phyloP scores from a whole-genome alignment of 23 tunicate genomes.

The Halocynthia roretzi region DNA sequence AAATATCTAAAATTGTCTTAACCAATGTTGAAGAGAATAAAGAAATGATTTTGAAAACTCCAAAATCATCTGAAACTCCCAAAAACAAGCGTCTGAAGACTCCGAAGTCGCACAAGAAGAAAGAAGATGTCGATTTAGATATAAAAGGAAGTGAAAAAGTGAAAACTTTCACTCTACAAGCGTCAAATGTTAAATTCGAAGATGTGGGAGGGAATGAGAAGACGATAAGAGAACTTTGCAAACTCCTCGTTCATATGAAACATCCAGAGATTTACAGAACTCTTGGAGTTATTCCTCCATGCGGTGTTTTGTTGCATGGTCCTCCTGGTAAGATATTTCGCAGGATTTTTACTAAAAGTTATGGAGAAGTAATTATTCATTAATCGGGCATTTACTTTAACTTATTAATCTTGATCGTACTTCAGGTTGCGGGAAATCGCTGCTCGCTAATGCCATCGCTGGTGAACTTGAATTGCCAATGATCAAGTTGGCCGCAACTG shows the following conservation, averaged over 20 bases:
- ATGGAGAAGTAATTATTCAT: background rate
- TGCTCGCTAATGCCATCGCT: conserved; percentile 70
- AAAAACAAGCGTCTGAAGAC: no score
- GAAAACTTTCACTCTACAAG: conserved; percentile 20
- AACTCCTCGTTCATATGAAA: conserved; percentile 54
- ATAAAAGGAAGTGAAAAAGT: conserved; percentile 1
- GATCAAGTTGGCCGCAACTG: conserved; percentile 63
- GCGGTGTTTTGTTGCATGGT: conserved; percentile 83
- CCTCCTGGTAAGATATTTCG: conserved; percentile 23
- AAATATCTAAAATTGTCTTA: no score
- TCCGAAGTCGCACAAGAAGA: background rate
- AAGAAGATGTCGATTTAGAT: conserved; percentile 3
- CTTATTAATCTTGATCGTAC: background rate
- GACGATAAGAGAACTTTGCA: conserved; percentile 42
- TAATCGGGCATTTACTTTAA: background rate
- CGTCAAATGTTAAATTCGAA: conserved; percentile 37
- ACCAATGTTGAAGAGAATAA: no score
- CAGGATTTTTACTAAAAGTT: no score
- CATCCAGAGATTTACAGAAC: conserved; percentile 62
- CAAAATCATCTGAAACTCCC: no score
- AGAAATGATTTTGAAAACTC: no score
- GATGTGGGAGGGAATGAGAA: conserved; percentile 75
- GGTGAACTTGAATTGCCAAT: conserved; percentile 66
- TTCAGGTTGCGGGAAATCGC: conserved; percentile 52
- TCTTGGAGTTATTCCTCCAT: conserved; percentile 76